A percentile compares a stretch with the other conserved stretches of the same genome.
Conservation (phyloP, 1,140 invertebrate genomes). For the Ridgeia piscesae region DNA sequence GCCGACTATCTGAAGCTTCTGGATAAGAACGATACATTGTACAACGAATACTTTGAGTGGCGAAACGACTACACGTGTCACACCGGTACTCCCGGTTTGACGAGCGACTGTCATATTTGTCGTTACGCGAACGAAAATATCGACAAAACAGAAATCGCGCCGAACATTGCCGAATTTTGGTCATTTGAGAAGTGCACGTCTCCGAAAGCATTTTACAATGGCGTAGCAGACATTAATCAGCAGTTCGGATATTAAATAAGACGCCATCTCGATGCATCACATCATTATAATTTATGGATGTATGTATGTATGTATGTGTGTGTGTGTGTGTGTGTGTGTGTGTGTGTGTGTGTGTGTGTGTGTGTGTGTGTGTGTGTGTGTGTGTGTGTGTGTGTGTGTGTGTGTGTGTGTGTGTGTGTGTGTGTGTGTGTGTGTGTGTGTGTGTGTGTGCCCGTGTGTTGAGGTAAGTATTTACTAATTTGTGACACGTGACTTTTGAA, state of each 20-base stretch:
- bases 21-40: constrained; percentile 48
- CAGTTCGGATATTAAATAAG: neutral
- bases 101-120: neutral
- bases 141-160: neutral
- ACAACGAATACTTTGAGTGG: constrained; percentile 48
- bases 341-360: constrained; percentile 30
- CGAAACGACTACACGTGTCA: neutral
- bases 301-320: constrained; percentile 23
- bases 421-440: neutral
- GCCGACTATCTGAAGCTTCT: constrained; percentile 79
- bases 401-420: constrained; percentile 25
- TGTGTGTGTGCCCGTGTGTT: neutral
- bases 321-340: constrained; percentile 24
- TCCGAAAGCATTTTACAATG: neutral
- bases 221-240: neutral
- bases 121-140: neutral
- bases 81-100: neutral
- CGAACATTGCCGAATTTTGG: neutral
- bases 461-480: too few relatives aligned
- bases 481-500: too few relatives aligned
- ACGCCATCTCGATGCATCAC: too few relatives aligned
- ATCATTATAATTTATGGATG: too few relatives aligned
- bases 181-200: neutral
- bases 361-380: constrained; percentile 63
- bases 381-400: neutral